phyloP scores from a whole-genome alignment of 2,113 vertebrate genomes.

The Naja naja region DNA sequence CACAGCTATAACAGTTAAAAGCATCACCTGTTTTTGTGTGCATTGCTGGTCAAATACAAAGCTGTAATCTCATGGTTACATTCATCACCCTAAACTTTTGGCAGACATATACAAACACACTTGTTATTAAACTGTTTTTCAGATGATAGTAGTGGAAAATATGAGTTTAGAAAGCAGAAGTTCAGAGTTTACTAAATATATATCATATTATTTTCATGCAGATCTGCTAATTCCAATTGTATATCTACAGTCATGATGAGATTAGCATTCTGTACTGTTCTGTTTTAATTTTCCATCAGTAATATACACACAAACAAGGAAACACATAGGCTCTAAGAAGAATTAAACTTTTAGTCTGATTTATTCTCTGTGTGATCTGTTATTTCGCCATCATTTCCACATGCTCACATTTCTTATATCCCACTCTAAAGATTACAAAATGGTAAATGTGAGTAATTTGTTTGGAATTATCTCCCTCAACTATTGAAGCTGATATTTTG shows the following conservation, averaged over 20 bases:
- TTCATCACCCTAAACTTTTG: neutral
- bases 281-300: neutral
- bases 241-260: neutral
- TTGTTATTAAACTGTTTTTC: neutral
- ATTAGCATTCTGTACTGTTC: neutral
- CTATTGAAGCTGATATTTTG: neutral
- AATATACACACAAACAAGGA: neutral
- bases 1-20: neutral
- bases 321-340: neutral
- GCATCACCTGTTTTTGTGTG: neutral
- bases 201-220: neutral
- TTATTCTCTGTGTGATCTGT: neutral
- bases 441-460: neutral
- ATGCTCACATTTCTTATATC: neutral
- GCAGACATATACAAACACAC: neutral
- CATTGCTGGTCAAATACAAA: neutral
- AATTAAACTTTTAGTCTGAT: neutral
- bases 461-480: neutral
- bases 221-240: neutral
- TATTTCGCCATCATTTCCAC: neutral
- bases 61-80: neutral
- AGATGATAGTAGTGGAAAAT: neutral
- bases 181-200: neutral
- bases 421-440: neutral
- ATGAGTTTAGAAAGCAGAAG: neutral